A percentile compares a stretch with the other conserved stretches of the same genome.
Conservation (phyloP, 2,797 vertebrate species). For the Pachyuromys duprasi region DNA sequence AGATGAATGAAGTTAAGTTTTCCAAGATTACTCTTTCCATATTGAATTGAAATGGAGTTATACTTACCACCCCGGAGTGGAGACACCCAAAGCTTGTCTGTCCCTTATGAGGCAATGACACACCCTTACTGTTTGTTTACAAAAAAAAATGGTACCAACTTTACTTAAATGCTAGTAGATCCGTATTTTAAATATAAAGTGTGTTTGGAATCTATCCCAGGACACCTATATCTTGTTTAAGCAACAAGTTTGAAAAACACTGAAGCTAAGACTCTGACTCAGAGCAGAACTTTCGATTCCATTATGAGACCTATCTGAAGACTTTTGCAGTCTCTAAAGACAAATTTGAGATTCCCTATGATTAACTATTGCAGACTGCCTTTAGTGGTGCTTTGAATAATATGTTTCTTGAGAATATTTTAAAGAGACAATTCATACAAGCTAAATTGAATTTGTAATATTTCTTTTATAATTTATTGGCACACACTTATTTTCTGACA, state of each 20-base stretch:
- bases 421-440: background rate
- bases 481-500: background rate
- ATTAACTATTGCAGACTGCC: background rate
- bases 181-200: background rate
- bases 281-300: background rate
- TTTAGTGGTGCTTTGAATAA: background rate
- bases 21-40: background rate
- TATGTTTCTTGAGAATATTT: background rate
- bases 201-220: background rate
- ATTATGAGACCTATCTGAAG: background rate
- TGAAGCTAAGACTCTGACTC: background rate
- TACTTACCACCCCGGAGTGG: background rate
- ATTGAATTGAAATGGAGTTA: background rate
- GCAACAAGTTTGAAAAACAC: background rate
- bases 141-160: background rate
- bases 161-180: slow-evolving; percentile 16
- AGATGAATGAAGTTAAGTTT: background rate
- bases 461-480: background rate
- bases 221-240: background rate
- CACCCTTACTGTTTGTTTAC: background rate
- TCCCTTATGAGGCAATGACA: background rate
- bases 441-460: background rate
- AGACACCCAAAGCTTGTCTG: background rate
- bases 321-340: background rate
- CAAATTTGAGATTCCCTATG: background rate